phyloP scores from a whole-genome alignment of 2,888 invertebrate genomes.

The Brachycybe producta region DNA sequence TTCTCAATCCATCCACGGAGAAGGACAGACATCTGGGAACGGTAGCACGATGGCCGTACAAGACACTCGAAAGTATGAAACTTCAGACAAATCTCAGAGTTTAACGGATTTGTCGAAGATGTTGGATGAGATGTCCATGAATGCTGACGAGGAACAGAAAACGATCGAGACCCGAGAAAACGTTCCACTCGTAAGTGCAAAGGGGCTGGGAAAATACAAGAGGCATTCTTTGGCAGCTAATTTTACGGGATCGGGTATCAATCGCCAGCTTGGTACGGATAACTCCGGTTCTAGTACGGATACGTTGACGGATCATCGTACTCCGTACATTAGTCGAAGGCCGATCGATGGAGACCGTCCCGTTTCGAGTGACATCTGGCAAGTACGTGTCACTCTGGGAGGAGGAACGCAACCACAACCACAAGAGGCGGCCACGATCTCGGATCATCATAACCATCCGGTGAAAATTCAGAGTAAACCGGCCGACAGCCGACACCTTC shows the following conservation, averaged over 20 bases:
- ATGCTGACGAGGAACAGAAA: background rate
- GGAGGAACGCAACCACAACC: too few species aligned
- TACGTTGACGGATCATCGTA: slow-evolving; percentile 31
- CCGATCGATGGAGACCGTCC: background rate
- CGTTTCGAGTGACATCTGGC: slow-evolving; percentile 17
- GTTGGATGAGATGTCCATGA: background rate
- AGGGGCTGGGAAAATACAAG: too few species aligned
- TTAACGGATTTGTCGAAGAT: slow-evolving; percentile 41
- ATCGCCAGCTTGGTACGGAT: too few species aligned
- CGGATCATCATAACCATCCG: background rate
- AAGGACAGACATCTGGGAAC: slow-evolving; percentile 45
- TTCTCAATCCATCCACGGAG: slow-evolving; percentile 71
- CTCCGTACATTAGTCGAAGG: background rate
- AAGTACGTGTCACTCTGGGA: slow-evolving; percentile 17
- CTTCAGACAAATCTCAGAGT: slow-evolving; percentile 39
- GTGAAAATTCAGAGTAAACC: background rate
- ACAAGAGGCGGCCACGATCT: background rate
- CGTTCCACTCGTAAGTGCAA: background rate
- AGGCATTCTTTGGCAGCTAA: too few species aligned
- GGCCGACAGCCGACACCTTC: background rate
- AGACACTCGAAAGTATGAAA: background rate
- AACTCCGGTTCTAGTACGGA: slow-evolving; percentile 30
- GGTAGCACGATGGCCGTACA: background rate
- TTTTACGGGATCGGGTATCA: too few species aligned
- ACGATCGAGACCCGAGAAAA: background rate